Conservation (phyloP, 2,888 invertebrate species). For the Drosophila nr. perissopoda region DNA sequence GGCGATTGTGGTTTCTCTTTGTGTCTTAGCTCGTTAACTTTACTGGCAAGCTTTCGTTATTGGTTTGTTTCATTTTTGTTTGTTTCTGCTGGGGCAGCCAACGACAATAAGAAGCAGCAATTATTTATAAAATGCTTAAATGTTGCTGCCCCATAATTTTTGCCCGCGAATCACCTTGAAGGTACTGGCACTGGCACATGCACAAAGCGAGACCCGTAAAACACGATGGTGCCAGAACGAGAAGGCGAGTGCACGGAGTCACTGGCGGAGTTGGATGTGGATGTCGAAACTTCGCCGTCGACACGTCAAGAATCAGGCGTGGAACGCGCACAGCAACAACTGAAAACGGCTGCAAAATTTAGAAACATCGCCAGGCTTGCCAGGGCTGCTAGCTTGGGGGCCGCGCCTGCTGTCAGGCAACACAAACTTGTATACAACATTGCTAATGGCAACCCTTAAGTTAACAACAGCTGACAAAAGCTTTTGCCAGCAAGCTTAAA, state of each 20-base stretch:
- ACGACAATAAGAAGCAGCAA: not conserved
- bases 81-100: not conserved
- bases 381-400: conserved; percentile 5
- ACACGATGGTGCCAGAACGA: conserved; percentile 5
- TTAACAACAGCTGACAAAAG: conserved; percentile 36
- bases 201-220: conserved; percentile 11
- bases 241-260: not conserved
- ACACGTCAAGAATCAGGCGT: conserved; percentile 31
- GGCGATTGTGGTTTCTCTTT: not conserved
- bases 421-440: conserved; percentile 4
- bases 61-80: not conserved
- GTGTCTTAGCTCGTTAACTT: not conserved
- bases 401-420: conserved; percentile 26
- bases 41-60: not conserved
- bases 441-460: conserved; percentile 40
- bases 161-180: conserved; percentile 19
- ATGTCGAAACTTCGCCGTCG: not conserved
- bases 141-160: conserved; percentile 5
- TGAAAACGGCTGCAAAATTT: conserved; percentile 36
- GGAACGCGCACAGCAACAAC: conserved; percentile 67
- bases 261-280: conserved; percentile 2
- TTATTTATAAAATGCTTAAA: not conserved
- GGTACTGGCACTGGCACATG: not conserved
- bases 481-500: conserved; percentile 20
- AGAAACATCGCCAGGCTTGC: conserved; percentile 30